phyloP scores from a whole-genome alignment of 2,888 invertebrate species.

The Sminthurides aquaticus region DNA sequence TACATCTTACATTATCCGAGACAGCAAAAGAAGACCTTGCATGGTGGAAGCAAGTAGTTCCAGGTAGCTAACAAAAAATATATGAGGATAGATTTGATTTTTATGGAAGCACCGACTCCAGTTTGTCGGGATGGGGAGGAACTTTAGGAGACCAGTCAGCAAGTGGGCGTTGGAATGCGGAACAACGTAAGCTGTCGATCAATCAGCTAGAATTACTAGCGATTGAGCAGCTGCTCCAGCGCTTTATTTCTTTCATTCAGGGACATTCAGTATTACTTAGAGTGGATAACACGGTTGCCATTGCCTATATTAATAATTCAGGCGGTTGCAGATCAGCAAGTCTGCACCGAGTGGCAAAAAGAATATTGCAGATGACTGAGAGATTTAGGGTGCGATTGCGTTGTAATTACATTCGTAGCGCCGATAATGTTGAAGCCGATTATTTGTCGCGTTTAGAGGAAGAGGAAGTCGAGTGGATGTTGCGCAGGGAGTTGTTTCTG shows the following conservation, averaged over 20 bases:
- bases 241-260: neutral
- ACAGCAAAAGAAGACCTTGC: neutral
- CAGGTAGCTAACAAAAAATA: neutral
- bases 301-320: slow-evolving; percentile 24
- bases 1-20: too few species aligned
- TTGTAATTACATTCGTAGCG: slow-evolving; percentile 13
- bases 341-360: slow-evolving; percentile 2
- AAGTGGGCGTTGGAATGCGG: slow-evolving; percentile 17
- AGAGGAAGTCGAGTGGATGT: slow-evolving; percentile 10
- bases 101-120: slow-evolving; percentile 20
- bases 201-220: slow-evolving; percentile 24
- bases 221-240: slow-evolving; percentile 6
- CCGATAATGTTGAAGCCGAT: slow-evolving; percentile 14
- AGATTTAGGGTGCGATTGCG: neutral
- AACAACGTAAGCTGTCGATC: slow-evolving; percentile 9
- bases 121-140: slow-evolving; percentile 23
- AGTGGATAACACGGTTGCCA: slow-evolving; percentile 23
- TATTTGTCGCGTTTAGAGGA: slow-evolving; percentile 1
- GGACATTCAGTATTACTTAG: slow-evolving; percentile 14
- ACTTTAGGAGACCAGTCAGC: neutral
- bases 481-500: slow-evolving; percentile 1
- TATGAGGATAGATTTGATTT: slow-evolving; percentile 11
- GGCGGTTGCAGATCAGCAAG: slow-evolving; percentile 19
- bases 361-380: slow-evolving; percentile 23
- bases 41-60: slow-evolving; percentile 18